Evolutionary conservation across 2,113 vertebrate genomes (phyloP), one percentile per base, ranked within the genome.

Genomic region (Pao palembangensis): DNA sequence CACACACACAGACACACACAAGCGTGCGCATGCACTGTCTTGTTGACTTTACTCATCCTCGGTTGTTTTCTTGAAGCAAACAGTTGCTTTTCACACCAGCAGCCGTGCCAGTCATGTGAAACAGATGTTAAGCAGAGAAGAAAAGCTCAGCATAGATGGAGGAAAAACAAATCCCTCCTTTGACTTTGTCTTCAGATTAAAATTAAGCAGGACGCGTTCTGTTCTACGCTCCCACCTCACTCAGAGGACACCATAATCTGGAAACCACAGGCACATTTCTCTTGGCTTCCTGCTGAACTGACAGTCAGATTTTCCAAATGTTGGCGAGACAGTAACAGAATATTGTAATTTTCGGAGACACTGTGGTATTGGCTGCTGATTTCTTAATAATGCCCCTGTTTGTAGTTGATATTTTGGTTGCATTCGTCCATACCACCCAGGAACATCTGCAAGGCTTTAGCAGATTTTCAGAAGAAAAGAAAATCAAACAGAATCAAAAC

Each of bases 1-100:
- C 34, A 38, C 34, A 38, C 34, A 38, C 34, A 38, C 34, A 38
- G 8, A 38, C 34, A 38, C 34, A 38, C 34, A 38, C 34, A 38
- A 43, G 11, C 41, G 14, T 15, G 14, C 11, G 41, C 14, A 13
- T 14, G 14, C 41, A 43, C 14, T 11, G 11, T 15, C 41, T 18
- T 49, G 47, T n/a, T 69, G 54, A 47, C 58, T 67, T 51, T 20
- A 11, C 46, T 64, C 69, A 18, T 53, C 53, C 38, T 28, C 41
- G 25, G 67, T 51, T 77, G 74, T 82, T 79, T 73, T 64, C 67
- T 85, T 4, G 61, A 84, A 61, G 69, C 75, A 79, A 86, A 85
- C 73, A 74, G 79, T 77, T 55, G 60, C 20, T 82, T 78, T 87
- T 83, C 77, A 79, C 79, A 69, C 76, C 56, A 50, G 52, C 58